Evolutionary conservation across 1,140 invertebrate species (phyloP), one percentile per base, ranked within the genome.

Genomic region (Ceratoteleas bidentatus): DNA sequence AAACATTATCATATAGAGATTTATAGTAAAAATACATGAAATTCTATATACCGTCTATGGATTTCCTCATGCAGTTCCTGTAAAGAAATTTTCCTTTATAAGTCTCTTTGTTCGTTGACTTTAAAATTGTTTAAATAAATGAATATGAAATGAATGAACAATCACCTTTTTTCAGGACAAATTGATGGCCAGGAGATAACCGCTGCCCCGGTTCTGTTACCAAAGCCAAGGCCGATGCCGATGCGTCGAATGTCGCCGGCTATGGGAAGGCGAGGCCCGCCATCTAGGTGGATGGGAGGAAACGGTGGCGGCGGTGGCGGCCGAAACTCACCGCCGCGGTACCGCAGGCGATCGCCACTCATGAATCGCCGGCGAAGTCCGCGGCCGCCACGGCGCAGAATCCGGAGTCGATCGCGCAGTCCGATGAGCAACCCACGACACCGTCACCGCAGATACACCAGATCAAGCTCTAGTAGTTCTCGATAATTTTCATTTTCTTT

Each of bases 121-220:
- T n/a, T n/a, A n/a, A n/a, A n/a, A n/a, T n/a, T n/a, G n/a, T n/a
- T n/a, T n/a, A n/a, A n/a, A n/a, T n/a, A n/a, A n/a, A n/a, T n/a
- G n/a, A n/a, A n/a, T n/a, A n/a, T n/a, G n/a, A n/a, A n/a, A n/a
- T n/a, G n/a, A n/a, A n/a, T n/a, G n/a, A n/a, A n/a, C n/a, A n/a
- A n/a, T n/a, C 0, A 38, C n/a, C 40, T 57, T 57, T 15, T 15
- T 40, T 5, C 10, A 57, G 94, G 95, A 36, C 95, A 96, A 91
- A 95, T 96, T 82, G 95, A 96, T 92, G 98, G 98, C 13, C 97
- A 98, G 89, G 98, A 99, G 92, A 97, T 99, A 50, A 98, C 96
- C 16, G 97, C 96, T 38, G 97, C 97, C 45, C 96, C 97, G 16
- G 96, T 98, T 49, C 92, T 98, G 78, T 92, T 97, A 60, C 96